phyloP scores from a whole-genome alignment of 2,797 vertebrate genomes.

The Hippopotamyrus pictus region DNA sequence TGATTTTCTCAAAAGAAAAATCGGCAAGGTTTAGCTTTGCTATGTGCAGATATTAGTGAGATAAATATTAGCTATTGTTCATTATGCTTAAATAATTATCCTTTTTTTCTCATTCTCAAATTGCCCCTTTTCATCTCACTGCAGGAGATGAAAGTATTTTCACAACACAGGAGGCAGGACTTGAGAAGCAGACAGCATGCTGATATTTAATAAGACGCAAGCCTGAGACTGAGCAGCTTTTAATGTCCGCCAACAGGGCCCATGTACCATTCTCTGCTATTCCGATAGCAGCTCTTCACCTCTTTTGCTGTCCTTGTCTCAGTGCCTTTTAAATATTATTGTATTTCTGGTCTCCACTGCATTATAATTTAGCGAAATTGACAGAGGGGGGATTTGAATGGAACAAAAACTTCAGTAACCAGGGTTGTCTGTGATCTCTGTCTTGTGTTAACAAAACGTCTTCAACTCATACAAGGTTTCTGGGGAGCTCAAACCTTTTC shows the following conservation, averaged over 20 bases:
- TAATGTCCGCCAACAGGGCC: neutral
- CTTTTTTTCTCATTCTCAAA: neutral
- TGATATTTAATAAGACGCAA: neutral
- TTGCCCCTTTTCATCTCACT: neutral
- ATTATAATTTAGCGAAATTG: neutral
- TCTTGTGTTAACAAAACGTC: neutral
- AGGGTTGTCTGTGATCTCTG: neutral
- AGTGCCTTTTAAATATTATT: neutral
- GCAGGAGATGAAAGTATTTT: constrained; percentile 4
- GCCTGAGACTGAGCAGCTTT: neutral
- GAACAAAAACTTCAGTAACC: neutral
- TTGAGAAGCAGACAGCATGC: neutral
- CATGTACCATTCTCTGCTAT: neutral
- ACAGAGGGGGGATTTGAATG: neutral
- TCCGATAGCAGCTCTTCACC: neutral
- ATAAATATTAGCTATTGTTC: constrained; percentile 3
- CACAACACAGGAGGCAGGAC: constrained; percentile 1
- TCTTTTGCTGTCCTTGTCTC: neutral
- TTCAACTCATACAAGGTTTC: neutral
- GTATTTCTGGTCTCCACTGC: neutral
- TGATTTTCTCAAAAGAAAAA: constrained; percentile 5
- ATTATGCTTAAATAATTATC: neutral
- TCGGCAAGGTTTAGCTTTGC: neutral
- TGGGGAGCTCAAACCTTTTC: neutral
- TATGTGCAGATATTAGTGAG: neutral